Percentiles rank a stretch among this genome's conserved stretches.
Conservation (phyloP, 2,888 invertebrate genomes). For the Boloria selene region DNA sequence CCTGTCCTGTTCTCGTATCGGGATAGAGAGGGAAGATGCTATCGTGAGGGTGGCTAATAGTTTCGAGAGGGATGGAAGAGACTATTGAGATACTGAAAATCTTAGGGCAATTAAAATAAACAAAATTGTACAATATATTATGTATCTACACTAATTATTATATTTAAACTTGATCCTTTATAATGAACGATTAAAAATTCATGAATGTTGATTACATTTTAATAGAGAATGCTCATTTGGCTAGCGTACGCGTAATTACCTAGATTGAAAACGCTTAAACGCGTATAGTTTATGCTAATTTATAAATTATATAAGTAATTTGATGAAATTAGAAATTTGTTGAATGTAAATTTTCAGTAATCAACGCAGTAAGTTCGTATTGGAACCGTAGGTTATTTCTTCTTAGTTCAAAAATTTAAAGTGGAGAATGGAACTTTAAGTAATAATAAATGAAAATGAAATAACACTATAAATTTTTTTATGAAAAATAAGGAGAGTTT, state of each 20-base stretch:
- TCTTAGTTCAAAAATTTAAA: too few species aligned
- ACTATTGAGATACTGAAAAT: conserved; percentile 64
- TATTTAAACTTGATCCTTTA: conserved; percentile 43
- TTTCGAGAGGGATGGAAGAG: conserved; percentile 66
- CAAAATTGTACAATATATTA: conserved; percentile 56
- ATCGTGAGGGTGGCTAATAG: conserved; percentile 66
- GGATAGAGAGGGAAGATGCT: conserved; percentile 65
- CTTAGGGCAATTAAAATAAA: conserved; percentile 78
- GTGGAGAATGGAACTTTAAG: too few species aligned
- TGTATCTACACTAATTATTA: neutral
- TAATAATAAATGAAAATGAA: too few species aligned
- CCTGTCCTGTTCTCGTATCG: conserved; percentile 67
- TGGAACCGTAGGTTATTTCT: too few species aligned
- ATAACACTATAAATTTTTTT: too few species aligned
- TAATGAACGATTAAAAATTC: conserved; percentile 38
- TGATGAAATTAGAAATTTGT: neutral
- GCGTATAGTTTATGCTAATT: conserved; percentile 22
- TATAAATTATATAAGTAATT: conserved; percentile 16
- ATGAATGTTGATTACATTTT: conserved; percentile 35
- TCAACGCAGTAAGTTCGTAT: too few species aligned
- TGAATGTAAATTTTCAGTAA: too few species aligned
- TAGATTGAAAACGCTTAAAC: conserved; percentile 25
- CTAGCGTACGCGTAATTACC: conserved; percentile 22
- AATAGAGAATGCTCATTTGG: conserved; percentile 33
- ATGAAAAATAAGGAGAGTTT: too few species aligned